Base-by-base conservation (phyloP, 53 echinoderm and acorn worm species). In the Echinometra lucunter region DNA sequence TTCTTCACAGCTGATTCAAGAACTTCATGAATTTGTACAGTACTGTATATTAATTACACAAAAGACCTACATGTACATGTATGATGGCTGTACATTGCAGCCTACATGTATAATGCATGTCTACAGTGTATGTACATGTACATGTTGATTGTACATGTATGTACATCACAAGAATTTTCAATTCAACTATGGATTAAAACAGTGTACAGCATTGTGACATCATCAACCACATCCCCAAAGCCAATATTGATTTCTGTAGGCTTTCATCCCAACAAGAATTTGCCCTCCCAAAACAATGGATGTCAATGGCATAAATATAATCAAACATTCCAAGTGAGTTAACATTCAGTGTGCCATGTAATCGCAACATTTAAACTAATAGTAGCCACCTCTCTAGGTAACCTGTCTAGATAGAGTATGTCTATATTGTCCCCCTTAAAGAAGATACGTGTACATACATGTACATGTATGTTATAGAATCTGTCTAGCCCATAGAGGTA, bases 261-360 rank as follows among this genome's bases (percentile, higher is more conserved):
- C 35, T 78, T 78, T 78, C 38, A 21, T 42, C 42, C 23, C 38
- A 78, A 78, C 78, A 78, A 21, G 42, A 42, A 32, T 78, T 21
- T 78, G 18, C 78, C 78, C 78, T 42, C 78, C 42, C 78, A 78
- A 78, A 78, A 78, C 78, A 78, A 78, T 78, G 40, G 19, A 78
- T 8, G 40, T 78, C 78, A 78, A 42, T 75, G 37, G 75, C 78
- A 78, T 78, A 23, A n/a, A 30, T 78, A 78, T 42, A 18, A 78
- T 78, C 42, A 21, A 38, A 78, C 38, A 42, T 78, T 78, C 42
- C 78, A 78, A 75, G 42, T 78, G 19, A 40, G 21, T 42, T 34
- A 72, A 72, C 72, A 72, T 3, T 72, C 32, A 32, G 3, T 72
- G 35, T 32, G 35, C 72, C 70, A 72, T 35, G 35, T 72, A 35